Evolutionary conservation across 2,797 vertebrate species (phyloP).

Genomic region (Eptatretus atami): DNA sequence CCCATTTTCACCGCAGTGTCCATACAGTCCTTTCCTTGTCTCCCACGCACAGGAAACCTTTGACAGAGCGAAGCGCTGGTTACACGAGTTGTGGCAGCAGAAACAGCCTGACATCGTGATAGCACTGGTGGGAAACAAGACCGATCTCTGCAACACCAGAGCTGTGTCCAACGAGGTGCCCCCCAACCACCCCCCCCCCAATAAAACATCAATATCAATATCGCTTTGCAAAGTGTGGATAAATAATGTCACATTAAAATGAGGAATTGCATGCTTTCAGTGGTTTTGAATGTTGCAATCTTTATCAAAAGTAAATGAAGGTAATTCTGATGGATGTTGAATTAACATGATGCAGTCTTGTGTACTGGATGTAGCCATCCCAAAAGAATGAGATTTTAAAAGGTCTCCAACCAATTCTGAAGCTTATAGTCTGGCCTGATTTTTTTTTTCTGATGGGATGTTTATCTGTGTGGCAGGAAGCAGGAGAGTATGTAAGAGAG

Average conservation of each 20-base stretch:
- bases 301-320: background rate
- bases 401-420: no score
- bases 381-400: no score
- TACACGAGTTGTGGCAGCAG: background rate
- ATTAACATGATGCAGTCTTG: no score
- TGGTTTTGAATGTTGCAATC: background rate
- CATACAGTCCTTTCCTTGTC: no score
- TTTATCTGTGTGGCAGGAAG: slow-evolving; percentile 17
- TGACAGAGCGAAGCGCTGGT: slow-evolving; percentile 3
- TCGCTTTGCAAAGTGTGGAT: background rate
- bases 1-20: no score
- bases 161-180: background rate
- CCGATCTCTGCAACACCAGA: background rate
- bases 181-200: background rate
- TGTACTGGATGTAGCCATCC: no score
- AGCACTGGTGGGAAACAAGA: slow-evolving; percentile 1
- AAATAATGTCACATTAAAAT: background rate
- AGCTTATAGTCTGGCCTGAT: no score
- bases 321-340: background rate
- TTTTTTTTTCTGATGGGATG: no score
- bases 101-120: background rate
- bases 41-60: background rate
- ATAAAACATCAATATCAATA: background rate
- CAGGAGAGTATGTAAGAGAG: slow-evolving; percentile 16
- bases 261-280: no score